Evolutionary conservation across 2,888 invertebrate genomes (phyloP).

Genomic region (Bellardia bayeri): DNA sequence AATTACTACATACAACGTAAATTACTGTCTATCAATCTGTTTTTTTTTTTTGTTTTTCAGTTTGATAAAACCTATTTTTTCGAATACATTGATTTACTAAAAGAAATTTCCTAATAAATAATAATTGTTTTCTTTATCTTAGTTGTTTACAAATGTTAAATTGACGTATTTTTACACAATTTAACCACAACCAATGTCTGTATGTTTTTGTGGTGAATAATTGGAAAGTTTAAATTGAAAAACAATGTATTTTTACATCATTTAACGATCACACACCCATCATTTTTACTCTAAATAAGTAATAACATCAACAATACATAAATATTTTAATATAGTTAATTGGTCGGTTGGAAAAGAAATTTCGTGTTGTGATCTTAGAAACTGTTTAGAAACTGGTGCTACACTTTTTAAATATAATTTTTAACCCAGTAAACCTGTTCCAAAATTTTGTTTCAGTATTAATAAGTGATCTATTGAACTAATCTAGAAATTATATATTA

Average conservation of each 20-base stretch:
- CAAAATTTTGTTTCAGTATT: no score
- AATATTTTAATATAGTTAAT: constrained; percentile 15
- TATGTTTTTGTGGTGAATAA: constrained; percentile 41
- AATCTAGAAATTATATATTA: no score
- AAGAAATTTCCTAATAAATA: not conserved
- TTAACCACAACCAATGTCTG: constrained; percentile 43
- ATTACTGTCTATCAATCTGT: no score
- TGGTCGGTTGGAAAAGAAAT: constrained; percentile 6
- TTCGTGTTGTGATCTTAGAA: not conserved
- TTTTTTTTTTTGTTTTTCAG: not conserved
- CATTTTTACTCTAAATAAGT: constrained; percentile 18
- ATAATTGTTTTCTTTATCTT: not conserved
- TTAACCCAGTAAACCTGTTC: no score
- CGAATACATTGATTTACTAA: not conserved
- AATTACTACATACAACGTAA: no score
- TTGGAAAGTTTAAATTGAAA: constrained; percentile 61
- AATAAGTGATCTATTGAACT: no score
- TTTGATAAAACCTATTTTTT: not conserved
- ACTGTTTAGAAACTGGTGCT: no score
- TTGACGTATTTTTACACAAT: constrained; percentile 45
- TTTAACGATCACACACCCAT: constrained; percentile 46
- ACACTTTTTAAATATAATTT: no score
- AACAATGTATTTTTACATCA: constrained; percentile 47
- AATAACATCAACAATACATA: constrained; percentile 11
- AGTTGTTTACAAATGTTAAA: not conserved